Evolutionary conservation across 2,888 invertebrate genomes (phyloP).

Genomic region (Altica lythri): DNA sequence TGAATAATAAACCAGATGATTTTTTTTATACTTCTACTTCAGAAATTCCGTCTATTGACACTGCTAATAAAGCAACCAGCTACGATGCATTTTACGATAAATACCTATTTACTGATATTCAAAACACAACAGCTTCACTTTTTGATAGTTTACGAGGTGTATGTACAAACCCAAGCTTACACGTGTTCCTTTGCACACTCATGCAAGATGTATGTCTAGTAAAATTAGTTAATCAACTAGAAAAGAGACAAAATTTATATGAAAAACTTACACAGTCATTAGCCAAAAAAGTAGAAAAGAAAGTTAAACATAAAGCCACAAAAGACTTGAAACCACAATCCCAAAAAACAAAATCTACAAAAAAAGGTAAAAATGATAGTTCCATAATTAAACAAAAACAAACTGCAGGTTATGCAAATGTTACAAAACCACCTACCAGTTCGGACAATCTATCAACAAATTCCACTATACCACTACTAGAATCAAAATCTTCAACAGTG

Average conservation of each 20-base stretch:
- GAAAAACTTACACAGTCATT: background rate
- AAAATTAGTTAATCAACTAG: conserved; percentile 41
- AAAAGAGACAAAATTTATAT: conserved; percentile 24
- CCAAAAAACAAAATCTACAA: background rate
- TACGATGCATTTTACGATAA: background rate
- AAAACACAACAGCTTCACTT: conserved; percentile 23
- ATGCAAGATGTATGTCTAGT: conserved; percentile 44
- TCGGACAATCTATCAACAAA: no score
- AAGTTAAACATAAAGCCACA: background rate
- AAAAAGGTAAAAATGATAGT: no score
- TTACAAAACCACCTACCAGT: no score
- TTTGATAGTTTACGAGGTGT: conserved; percentile 27
- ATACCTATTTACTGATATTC: conserved; percentile 6
- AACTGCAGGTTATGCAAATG: no score
- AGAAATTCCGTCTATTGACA: background rate
- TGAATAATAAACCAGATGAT: background rate
- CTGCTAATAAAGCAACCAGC: background rate
- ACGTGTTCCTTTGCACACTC: conserved; percentile 41
- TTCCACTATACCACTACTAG: no score
- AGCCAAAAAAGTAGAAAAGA: background rate
- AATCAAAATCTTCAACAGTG: no score
- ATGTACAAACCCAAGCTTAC: conserved; percentile 35
- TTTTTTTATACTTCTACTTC: background rate
- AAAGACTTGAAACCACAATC: background rate
- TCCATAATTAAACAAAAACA: no score